A percentile compares a stretch with the other conserved stretches of the same genome.
phyloP scores from a whole-genome alignment of 2,888 invertebrate species.

The Euspilapteryx auroguttella region DNA sequence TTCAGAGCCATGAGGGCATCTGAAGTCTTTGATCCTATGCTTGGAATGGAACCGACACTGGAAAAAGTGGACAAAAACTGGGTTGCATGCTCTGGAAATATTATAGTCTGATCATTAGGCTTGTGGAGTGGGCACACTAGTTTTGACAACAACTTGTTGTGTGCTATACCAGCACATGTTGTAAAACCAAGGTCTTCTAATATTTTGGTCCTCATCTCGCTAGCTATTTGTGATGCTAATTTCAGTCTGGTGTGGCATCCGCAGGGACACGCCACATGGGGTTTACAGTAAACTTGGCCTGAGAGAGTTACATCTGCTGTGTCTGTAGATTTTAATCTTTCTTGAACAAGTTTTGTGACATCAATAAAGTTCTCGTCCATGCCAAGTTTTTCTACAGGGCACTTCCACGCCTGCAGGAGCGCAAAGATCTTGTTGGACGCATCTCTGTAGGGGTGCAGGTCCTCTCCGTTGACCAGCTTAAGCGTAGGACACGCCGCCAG shows the following conservation, averaged over 20 bases:
- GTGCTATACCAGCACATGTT: conserved; percentile 80
- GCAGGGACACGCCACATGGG: conserved; percentile 66
- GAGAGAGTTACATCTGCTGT: conserved; percentile 29
- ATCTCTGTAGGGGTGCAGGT: conserved; percentile 77
- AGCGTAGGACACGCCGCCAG: conserved; percentile 72
- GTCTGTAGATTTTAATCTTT: conserved; percentile 40
- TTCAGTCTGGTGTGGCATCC: conserved; percentile 72
- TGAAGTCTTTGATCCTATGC: conserved; percentile 73
- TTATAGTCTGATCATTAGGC: conserved; percentile 80
- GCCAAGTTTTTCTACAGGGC: conserved; percentile 77
- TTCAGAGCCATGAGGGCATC: conserved; percentile 67
- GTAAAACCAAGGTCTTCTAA: conserved; percentile 71
- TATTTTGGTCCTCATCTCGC: conserved; percentile 73
- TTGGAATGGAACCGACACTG: conserved; percentile 68
- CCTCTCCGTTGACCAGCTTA: conserved; percentile 79
- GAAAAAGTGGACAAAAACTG: conserved; percentile 67
- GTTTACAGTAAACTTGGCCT: conserved; percentile 63
- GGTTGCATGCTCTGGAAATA: conserved; percentile 70
- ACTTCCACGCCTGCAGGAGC: conserved; percentile 70
- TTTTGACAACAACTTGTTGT: conserved; percentile 84
- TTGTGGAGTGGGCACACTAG: conserved; percentile 72
- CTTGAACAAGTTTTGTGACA: conserved; percentile 68
- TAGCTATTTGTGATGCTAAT: conserved; percentile 73
- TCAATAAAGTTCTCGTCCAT: conserved; percentile 87
- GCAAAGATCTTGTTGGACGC: conserved; percentile 77